Conservation (phyloP, 2,113 vertebrate species). For the Cavia aperea region DNA sequence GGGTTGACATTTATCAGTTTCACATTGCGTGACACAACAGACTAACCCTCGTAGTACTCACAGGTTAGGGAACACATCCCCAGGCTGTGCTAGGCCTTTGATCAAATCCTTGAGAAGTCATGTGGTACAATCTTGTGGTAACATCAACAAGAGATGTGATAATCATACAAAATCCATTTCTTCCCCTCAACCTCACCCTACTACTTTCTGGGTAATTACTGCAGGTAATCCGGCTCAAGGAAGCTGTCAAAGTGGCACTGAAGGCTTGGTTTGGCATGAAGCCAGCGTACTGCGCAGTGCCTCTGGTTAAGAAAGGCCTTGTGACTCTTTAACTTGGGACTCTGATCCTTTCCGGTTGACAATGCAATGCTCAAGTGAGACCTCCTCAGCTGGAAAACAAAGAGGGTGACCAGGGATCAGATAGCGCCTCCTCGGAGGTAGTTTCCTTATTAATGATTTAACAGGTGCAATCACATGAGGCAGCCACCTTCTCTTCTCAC, state of each 20-base stretch:
- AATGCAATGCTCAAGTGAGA: not conserved
- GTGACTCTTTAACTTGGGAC: conserved; percentile 37
- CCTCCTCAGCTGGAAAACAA: not conserved
- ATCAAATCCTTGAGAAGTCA: not conserved
- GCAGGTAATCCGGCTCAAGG: not conserved
- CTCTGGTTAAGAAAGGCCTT: not conserved
- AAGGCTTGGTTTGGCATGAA: not conserved
- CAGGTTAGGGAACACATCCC: not conserved
- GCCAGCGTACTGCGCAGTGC: not conserved
- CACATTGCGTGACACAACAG: not conserved
- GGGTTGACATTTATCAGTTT: not conserved
- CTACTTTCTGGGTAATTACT: not conserved
- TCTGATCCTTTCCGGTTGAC: not conserved
- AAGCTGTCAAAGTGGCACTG: not conserved
- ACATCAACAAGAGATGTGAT: not conserved
- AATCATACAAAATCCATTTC: not conserved
- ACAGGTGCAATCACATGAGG: not conserved
- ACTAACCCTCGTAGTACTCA: not conserved
- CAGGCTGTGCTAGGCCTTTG: not conserved
- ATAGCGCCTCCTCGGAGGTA: not conserved
- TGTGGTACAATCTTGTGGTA: not conserved
- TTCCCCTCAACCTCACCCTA: not conserved
- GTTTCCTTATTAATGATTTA: conserved; percentile 61
- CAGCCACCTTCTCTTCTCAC: not conserved
- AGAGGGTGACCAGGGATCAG: conserved; percentile 28